Evolutionary conservation across 2,888 invertebrate species (phyloP).

Genomic region (Hyposoter didymator): DNA sequence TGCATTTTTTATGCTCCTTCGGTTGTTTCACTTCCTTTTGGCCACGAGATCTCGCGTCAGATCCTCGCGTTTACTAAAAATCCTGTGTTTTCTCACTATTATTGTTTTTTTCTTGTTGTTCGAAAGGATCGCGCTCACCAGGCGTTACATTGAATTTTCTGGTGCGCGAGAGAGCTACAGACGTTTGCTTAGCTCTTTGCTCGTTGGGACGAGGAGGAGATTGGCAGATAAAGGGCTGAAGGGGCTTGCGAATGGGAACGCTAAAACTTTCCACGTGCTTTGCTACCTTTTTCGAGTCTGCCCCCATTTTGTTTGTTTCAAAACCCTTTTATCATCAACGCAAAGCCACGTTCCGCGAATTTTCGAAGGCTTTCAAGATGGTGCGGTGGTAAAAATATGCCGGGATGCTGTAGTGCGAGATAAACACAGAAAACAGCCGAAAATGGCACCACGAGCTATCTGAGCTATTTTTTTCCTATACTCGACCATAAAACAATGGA

Average conservation of each 20-base stretch:
- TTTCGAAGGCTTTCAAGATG: background rate
- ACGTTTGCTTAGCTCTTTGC: background rate
- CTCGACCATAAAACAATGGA: conserved; percentile 8
- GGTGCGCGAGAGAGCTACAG: background rate
- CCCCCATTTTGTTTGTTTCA: background rate
- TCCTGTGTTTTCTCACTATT: conserved; percentile 6
- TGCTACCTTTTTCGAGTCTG: background rate
- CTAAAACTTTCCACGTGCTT: conserved; percentile 2
- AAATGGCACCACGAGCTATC: conserved; percentile 11
- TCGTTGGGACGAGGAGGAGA: background rate
- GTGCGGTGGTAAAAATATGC: background rate
- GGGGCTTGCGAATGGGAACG: conserved; percentile 9
- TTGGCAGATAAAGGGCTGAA: conserved; percentile 42
- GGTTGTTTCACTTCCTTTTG: conserved; percentile 25
- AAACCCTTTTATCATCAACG: conserved; percentile 4
- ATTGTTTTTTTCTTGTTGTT: background rate
- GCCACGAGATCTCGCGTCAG: background rate
- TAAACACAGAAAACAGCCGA: conserved; percentile 1
- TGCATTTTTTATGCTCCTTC: conserved; percentile 37
- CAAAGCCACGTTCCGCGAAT: background rate
- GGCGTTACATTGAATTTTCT: conserved; percentile 37
- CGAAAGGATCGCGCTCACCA: background rate
- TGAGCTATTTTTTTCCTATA: background rate
- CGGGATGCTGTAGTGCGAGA: background rate
- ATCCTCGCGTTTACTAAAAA: background rate